Evolutionary conservation across 1,140 invertebrate genomes (phyloP).

Genomic region (Tetranychus cinnabarinus): DNA sequence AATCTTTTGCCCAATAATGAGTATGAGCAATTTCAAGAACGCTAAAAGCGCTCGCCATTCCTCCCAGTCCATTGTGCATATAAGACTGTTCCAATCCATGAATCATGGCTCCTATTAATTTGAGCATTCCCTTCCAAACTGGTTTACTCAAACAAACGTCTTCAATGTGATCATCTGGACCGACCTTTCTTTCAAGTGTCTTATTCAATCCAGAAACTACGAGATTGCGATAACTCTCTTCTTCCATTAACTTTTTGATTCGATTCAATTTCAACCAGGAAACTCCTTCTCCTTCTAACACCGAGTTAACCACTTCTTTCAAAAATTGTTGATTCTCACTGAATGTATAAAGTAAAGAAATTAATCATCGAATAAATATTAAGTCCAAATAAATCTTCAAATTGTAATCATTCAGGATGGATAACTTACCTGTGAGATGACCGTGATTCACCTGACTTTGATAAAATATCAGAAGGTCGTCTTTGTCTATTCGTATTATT

Average conservation of each 20-base stretch:
- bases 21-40: constrained; percentile 93
- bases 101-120: constrained; percentile 63
- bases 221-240: constrained; percentile 91
- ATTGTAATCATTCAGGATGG: background rate
- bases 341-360: constrained; percentile 8
- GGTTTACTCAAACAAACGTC: constrained; percentile 72
- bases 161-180: constrained; percentile 85
- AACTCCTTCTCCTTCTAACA: constrained; percentile 82
- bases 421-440: background rate
- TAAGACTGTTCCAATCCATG: constrained; percentile 77
- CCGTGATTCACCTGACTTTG: background rate
- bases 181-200: constrained; percentile 73
- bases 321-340: constrained; percentile 34
- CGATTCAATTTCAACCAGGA: constrained; percentile 87
- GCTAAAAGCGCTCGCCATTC: constrained; percentile 78
- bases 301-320: constrained; percentile 58
- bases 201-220: constrained; percentile 83
- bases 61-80: constrained; percentile 74
- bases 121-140: constrained; percentile 90
- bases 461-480: background rate
- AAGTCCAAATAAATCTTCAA: too few species aligned
- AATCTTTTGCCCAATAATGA: constrained; percentile 84
- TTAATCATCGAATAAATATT: background rate
- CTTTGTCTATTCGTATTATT: constrained; percentile 12
- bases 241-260: constrained; percentile 90